Evolutionary conservation across 2,888 invertebrate species (phyloP).

Genomic region (Steinernema carpocapsae): DNA sequence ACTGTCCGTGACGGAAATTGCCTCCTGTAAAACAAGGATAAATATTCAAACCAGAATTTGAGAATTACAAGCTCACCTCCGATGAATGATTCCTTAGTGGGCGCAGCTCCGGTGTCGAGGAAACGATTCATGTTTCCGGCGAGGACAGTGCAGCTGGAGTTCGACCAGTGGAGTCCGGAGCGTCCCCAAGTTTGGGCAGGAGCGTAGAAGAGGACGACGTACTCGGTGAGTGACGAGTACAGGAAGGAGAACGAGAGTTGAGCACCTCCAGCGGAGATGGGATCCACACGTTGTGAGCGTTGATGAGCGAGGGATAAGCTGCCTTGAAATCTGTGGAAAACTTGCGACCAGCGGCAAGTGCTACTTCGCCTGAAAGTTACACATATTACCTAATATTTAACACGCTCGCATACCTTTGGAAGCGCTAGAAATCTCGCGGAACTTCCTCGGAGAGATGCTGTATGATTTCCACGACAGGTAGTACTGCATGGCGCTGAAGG

Average conservation of each 20-base stretch:
- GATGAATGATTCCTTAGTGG: constrained; percentile 53
- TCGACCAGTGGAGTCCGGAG: constrained; percentile 67
- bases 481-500: constrained; percentile 45
- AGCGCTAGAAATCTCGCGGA: constrained; percentile 56
- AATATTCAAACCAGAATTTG: background rate
- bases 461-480: constrained; percentile 57
- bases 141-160: constrained; percentile 67
- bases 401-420: constrained; percentile 46
- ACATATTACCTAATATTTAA: background rate
- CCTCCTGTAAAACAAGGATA: constrained; percentile 53
- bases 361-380: constrained; percentile 42
- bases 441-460: constrained; percentile 61
- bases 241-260: constrained; percentile 52
- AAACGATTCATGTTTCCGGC: constrained; percentile 59
- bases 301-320: constrained; percentile 33
- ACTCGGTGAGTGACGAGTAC: constrained; percentile 60
- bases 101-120: constrained; percentile 44
- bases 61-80: constrained; percentile 47
- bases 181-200: constrained; percentile 58
- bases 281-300: constrained; percentile 42
- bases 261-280: constrained; percentile 50
- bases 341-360: constrained; percentile 42
- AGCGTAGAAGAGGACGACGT: constrained; percentile 57
- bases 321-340: constrained; percentile 46
- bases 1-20: constrained; percentile 66